Conservation (phyloP, 2,888 invertebrate genomes). For the Ecliptopera silaceata region DNA sequence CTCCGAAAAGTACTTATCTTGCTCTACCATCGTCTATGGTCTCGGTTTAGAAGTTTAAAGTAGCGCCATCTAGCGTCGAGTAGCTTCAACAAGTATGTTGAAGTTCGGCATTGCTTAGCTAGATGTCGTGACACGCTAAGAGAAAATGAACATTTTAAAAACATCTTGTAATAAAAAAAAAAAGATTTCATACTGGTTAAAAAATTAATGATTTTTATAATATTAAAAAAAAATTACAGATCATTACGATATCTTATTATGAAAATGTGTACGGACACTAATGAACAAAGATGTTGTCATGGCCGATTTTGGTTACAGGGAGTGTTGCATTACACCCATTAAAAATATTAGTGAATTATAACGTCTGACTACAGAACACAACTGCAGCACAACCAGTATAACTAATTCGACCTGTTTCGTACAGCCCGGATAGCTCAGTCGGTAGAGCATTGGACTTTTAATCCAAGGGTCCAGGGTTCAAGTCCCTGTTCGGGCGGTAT, state of each 20-base stretch:
- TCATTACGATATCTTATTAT: too few species aligned
- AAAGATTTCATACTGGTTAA: too few species aligned
- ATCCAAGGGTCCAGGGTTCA: slow-evolving; percentile 84
- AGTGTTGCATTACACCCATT: too few species aligned
- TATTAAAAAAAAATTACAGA: too few species aligned
- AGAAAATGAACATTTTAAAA: too few species aligned
- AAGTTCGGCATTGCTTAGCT: slow-evolving; percentile 12
- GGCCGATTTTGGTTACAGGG: too few species aligned
- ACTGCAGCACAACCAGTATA: background rate
- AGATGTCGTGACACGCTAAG: slow-evolving; percentile 20
- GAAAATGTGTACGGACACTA: too few species aligned
- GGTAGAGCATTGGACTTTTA: slow-evolving; percentile 84
- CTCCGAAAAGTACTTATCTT: background rate
- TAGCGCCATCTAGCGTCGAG: slow-evolving; percentile 67
- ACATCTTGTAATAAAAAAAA: too few species aligned
- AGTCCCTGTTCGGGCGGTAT: slow-evolving; percentile 81
- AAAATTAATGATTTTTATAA: too few species aligned
- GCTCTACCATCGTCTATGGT: slow-evolving; percentile 3
- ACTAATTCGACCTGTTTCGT: background rate
- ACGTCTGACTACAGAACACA: too few species aligned
- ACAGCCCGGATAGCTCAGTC: slow-evolving; percentile 83
- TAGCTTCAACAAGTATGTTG: slow-evolving; percentile 46
- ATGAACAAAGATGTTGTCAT: too few species aligned
- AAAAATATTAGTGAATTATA: too few species aligned
- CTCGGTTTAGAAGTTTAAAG: slow-evolving; percentile 1